A percentile compares a stretch with the other conserved stretches of the same genome.
Conservation (phyloP, 2,113 vertebrate genomes). For the Brienomyrus longianalis region DNA sequence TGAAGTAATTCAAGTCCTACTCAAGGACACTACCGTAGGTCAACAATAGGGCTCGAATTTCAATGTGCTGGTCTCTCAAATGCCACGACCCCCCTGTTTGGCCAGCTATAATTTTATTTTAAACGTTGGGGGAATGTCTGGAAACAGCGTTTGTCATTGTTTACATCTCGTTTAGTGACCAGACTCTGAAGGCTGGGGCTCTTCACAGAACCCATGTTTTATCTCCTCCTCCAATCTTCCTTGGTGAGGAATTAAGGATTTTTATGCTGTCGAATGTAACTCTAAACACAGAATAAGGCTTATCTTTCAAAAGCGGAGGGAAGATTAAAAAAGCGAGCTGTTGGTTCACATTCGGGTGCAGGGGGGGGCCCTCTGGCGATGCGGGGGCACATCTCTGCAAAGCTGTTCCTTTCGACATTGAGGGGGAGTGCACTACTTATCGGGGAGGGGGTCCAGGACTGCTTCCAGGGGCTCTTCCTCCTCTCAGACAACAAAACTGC, state of each 20-base stretch:
- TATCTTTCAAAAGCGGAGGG: constrained; percentile 6
- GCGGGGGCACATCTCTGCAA: constrained; percentile 15
- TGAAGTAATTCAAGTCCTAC: background rate
- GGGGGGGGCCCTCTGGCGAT: constrained; percentile 8
- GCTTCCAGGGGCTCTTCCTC: background rate
- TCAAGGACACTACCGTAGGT: background rate
- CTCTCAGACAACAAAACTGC: background rate
- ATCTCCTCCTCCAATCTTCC: constrained; percentile 17
- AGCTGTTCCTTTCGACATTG: constrained; percentile 8
- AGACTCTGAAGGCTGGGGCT: background rate
- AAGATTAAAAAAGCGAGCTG: constrained; percentile 8
- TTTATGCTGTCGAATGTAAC: constrained; percentile 8
- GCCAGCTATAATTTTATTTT: background rate
- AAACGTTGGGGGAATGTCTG: background rate
- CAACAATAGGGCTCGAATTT: background rate
- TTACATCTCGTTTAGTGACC: background rate
- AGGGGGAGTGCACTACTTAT: background rate
- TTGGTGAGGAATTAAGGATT: constrained; percentile 12
- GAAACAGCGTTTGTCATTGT: background rate
- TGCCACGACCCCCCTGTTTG: background rate
- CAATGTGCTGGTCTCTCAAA: background rate
- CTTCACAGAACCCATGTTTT: background rate
- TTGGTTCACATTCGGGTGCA: background rate
- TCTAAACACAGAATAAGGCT: constrained; percentile 20
- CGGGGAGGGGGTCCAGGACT: background rate